Evolutionary conservation across 2,888 invertebrate species (phyloP).

Genomic region (Cantharis nigra): DNA sequence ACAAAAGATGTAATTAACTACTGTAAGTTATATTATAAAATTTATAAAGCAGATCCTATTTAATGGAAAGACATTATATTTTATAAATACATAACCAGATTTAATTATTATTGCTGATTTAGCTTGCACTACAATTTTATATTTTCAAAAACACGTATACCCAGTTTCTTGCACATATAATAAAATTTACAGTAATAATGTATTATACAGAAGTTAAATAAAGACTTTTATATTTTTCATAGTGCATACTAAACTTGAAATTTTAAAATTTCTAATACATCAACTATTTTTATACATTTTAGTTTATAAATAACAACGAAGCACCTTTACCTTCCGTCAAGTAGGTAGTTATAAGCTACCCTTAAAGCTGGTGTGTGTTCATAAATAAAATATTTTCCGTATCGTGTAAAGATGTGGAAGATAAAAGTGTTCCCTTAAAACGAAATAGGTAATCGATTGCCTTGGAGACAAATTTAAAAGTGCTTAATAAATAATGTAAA

Average conservation of each 20-base stretch:
- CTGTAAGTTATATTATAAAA: slow-evolving; percentile 8
- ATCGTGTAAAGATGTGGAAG: background rate
- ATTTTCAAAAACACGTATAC: background rate
- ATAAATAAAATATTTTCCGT: background rate
- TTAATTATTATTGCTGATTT: background rate
- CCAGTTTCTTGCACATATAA: background rate
- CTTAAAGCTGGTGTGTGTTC: background rate
- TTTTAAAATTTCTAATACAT: slow-evolving; percentile 3
- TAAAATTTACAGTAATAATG: background rate
- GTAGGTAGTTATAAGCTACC: background rate
- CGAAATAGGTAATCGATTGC: slow-evolving; percentile 1
- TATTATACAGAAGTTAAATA: background rate
- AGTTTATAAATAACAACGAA: background rate
- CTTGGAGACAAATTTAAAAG: slow-evolving; percentile 32
- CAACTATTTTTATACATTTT: background rate
- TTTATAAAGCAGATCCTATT: slow-evolving; percentile 5
- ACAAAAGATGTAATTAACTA: slow-evolving; percentile 5
- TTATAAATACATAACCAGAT: background rate
- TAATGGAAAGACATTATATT: slow-evolving; percentile 11
- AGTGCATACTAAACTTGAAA: background rate
- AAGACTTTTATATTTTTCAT: background rate
- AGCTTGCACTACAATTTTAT: background rate
- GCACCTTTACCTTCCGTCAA: background rate
- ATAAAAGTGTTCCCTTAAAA: background rate
- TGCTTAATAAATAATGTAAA: slow-evolving; percentile 24